phyloP scores from a whole-genome alignment of 2,113 vertebrate genomes.

The Carlito syrichta region DNA sequence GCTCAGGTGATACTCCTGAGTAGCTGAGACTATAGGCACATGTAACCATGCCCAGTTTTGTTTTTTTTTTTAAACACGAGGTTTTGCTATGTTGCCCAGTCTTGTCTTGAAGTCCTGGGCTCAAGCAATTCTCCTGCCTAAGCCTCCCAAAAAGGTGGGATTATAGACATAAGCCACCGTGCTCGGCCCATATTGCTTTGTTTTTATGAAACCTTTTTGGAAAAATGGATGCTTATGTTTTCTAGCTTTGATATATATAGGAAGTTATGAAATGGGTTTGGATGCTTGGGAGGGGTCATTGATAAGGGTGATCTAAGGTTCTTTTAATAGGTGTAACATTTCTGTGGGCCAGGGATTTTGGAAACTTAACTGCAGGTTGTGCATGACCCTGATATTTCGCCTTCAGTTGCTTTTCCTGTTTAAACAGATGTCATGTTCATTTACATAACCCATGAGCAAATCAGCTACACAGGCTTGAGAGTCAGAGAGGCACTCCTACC shows the following conservation, averaged over 20 bases:
- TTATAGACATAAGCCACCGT: no score
- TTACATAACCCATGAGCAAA: not conserved
- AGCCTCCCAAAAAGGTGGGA: no score
- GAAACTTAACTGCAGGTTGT: not conserved
- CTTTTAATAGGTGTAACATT: not conserved
- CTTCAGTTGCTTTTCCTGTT: not conserved
- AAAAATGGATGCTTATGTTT: not conserved
- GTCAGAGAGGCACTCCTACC: not conserved
- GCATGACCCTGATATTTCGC: not conserved
- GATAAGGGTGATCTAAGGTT: not conserved
- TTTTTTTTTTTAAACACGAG: no score
- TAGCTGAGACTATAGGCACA: no score
- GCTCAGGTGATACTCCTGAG: no score
- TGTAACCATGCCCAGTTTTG: no score
- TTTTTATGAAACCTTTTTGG: not conserved
- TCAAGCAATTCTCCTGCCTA: no score
- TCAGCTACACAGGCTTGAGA: not conserved
- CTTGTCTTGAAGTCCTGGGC: no score
- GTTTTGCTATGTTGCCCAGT: no score
- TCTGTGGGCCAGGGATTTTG: not conserved
- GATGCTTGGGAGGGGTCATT: not conserved
- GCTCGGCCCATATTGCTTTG: not conserved
- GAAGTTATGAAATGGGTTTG: not conserved
- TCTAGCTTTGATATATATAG: not conserved
- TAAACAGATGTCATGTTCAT: not conserved